Evolutionary conservation across 2,113 vertebrate species (phyloP), one percentile per base, ranked within the genome.

Genomic region (Bubo scandiacus): DNA sequence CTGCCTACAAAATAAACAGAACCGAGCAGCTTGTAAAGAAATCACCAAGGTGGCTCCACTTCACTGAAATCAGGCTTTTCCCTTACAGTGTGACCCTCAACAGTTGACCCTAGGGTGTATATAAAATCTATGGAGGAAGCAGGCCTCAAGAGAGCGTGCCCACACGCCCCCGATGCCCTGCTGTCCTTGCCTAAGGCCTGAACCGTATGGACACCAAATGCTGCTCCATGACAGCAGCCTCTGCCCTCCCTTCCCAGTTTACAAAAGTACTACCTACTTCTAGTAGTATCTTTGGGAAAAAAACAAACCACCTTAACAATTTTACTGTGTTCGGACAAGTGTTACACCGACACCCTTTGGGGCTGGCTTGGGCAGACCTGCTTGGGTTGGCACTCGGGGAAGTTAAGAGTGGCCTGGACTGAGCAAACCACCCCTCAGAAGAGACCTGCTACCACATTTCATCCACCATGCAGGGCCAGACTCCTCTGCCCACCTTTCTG

Each of bases 1-100:
- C 83, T 93, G 96, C 96, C 98, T 98, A 93, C 45, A 95, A 97
- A 94, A 86, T 43, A 98, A 92, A 97, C 73, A 88, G 23, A 88
- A 88, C 93, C 27, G 47, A 70, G 92, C 16, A 10, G 49, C 5
- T 67, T 72, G 81, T 5, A 70, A 85, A 38, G 54, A 16, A 54
- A n/a, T 57, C 10, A 25, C 51, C 29, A 11, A 43, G 15, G 27
- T 10, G 30, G 21, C 43, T 83, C 63, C 59, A 15, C 51, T 34
- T 22, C 52, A 57, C 67, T 18, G 2, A 72, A 1, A 80, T 25
- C 40, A 9, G 51, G 49, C 77, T 71, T 6, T 17, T 6, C 30
- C 86, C 77, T 71, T 40, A 7, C 0, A 1, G 26, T 18, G 23
- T 38, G 49, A 62, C 30, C 38, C 86, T 55, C 59, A 34, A 5